Conservation (phyloP, 2,888 invertebrate species). For the Pollenia angustigena region DNA sequence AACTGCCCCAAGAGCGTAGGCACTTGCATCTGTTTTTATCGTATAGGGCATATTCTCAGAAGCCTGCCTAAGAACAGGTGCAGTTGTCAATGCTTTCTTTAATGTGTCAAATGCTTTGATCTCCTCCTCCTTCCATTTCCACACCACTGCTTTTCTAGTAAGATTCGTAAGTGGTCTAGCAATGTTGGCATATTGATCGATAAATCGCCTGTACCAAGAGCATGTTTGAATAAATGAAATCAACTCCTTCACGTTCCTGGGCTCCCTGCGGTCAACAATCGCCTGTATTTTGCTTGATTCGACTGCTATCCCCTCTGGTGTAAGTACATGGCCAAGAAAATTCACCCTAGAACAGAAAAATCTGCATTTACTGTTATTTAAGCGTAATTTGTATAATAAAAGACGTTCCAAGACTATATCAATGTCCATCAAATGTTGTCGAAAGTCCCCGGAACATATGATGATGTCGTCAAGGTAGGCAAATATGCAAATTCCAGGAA, state of each 20-base stretch:
- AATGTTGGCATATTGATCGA: constrained; percentile 18
- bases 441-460: constrained; percentile 28
- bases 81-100: too few relatives aligned
- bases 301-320: constrained; percentile 39
- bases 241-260: constrained; percentile 47
- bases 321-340: constrained; percentile 61
- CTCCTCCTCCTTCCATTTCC: too few relatives aligned
- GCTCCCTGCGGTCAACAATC: constrained; percentile 56
- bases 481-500: constrained; percentile 67
- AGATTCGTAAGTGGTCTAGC: constrained; percentile 49
- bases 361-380: constrained; percentile 38
- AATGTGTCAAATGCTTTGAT: too few relatives aligned
- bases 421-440: constrained; percentile 32
- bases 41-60: too few relatives aligned
- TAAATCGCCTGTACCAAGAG: constrained; percentile 63
- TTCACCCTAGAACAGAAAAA: constrained; percentile 46
- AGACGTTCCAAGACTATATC: constrained; percentile 8
- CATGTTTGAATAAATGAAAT: constrained; percentile 59
- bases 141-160: too few relatives aligned
- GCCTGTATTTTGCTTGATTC: constrained; percentile 48
- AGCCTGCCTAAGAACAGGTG: too few relatives aligned
- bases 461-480: too few relatives aligned
- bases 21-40: constrained; percentile 33
- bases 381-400: constrained; percentile 12
- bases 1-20: constrained; percentile 53